Evolutionary conservation across 2,888 invertebrate species (phyloP).

Genomic region (Agriopis aurantiaria): DNA sequence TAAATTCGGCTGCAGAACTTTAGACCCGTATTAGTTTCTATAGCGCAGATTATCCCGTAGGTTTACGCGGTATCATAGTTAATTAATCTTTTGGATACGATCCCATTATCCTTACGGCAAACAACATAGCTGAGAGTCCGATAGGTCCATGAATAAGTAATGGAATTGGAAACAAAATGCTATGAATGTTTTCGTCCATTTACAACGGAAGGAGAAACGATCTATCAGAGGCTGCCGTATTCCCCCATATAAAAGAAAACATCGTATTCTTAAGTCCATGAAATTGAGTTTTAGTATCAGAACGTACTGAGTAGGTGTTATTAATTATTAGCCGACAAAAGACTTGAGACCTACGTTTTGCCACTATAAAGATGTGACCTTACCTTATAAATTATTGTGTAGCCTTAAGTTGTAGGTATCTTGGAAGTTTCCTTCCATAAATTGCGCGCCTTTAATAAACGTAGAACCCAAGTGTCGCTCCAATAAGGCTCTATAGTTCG

Average conservation of each 20-base stretch:
- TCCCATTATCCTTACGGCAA: conserved; percentile 63
- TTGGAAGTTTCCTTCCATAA: background rate
- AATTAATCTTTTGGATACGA: conserved; percentile 69
- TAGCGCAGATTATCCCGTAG: conserved; percentile 19
- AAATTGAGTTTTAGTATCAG: conserved; percentile 2
- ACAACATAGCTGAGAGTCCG: conserved; percentile 42
- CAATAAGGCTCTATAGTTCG: conserved; percentile 44
- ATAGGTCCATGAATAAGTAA: conserved; percentile 51
- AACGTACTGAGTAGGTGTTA: background rate
- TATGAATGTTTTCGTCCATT: conserved; percentile 46
- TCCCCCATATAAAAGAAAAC: conserved; percentile 47
- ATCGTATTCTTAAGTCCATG: conserved; percentile 21
- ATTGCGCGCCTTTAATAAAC: conserved; percentile 12
- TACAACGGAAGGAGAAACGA: conserved; percentile 42
- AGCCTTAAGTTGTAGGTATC: too few relatives aligned
- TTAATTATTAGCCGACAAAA: background rate
- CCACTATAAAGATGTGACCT: too few relatives aligned
- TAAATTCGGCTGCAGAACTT: conserved; percentile 52
- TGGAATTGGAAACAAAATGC: conserved; percentile 52
- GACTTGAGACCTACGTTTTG: too few relatives aligned
- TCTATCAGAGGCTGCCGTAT: conserved; percentile 49
- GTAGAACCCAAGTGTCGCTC: conserved; percentile 45
- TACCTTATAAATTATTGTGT: too few relatives aligned
- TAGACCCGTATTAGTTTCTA: conserved; percentile 45
- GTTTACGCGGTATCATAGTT: conserved; percentile 52